A percentile compares a stretch with the other conserved stretches of the same genome.
Conservation (phyloP, 2,113 vertebrate species). For the Spea bombifrons region DNA sequence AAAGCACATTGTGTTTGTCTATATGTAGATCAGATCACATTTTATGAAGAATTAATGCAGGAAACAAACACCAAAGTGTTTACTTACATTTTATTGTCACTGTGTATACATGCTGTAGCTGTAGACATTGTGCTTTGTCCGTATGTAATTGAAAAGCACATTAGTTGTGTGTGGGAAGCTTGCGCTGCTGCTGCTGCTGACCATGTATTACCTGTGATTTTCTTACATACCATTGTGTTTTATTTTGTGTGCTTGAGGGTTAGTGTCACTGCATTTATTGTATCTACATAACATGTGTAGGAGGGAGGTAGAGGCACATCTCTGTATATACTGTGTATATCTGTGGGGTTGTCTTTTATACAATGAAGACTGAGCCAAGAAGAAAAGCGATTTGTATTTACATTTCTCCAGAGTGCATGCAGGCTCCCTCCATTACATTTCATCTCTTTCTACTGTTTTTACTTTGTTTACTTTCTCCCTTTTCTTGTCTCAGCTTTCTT, state of each 20-base stretch:
- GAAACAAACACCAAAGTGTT: no score
- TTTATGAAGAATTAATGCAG: no score
- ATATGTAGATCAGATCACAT: no score
- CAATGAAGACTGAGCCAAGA: constrained; percentile 27
- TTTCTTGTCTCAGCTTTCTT: constrained; percentile 7
- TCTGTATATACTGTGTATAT: background rate
- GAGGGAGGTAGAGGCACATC: no score
- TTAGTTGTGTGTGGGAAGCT: background rate
- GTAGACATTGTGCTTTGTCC: no score
- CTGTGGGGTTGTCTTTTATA: constrained; percentile 12
- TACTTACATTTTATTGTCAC: no score
- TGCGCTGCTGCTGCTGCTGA: background rate
- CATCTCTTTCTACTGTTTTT: background rate
- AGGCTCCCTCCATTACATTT: background rate
- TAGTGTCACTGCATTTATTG: no score
- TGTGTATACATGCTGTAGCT: no score
- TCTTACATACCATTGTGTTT: background rate
- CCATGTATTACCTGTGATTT: background rate
- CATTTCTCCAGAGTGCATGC: background rate
- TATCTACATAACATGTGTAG: no score
- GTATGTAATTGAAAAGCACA: no score
- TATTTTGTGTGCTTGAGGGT: no score
- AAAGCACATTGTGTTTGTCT: no score
- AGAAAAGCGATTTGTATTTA: constrained; percentile 33
- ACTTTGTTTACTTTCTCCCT: background rate